These are phyloP conservation scores for Acromyrmex charruanus DNA, from an alignment of 1,140 invertebrate species.

Conservation along the genomic window DNA sequence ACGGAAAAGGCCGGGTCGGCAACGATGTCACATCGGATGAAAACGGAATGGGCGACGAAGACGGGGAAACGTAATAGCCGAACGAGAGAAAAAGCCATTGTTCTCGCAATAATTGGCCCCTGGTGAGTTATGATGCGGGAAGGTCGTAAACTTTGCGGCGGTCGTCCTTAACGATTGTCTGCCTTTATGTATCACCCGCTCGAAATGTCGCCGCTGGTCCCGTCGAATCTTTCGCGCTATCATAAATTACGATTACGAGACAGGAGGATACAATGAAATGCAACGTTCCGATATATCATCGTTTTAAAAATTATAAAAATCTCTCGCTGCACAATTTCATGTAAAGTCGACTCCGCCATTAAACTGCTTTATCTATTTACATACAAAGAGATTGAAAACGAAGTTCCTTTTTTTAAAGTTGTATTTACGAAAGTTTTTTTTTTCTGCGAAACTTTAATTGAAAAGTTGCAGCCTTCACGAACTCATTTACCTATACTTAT, in stretches of 20 bases:
- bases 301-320: conserved; percentile 20
- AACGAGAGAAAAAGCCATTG: conserved; percentile 76
- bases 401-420: neutral
- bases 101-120: conserved; percentile 80
- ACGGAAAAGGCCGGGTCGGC: conserved; percentile 35
- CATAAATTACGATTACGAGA: conserved; percentile 57
- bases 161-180: conserved; percentile 78
- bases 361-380: neutral
- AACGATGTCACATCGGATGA: conserved; percentile 45
- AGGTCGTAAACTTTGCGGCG: conserved; percentile 77
- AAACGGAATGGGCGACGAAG: conserved; percentile 36
- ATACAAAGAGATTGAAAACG: neutral
- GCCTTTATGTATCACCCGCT: conserved; percentile 71
- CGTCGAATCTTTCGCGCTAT: conserved; percentile 48
- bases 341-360: neutral
- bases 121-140: conserved; percentile 78
- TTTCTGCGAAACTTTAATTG: conserved; percentile 9
- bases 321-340: neutral
- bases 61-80: conserved; percentile 66
- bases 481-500: neutral
- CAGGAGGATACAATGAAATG: neutral
- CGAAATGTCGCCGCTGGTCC: conserved; percentile 67
- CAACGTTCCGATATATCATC: neutral
- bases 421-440: neutral
- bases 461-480: neutral